Percentiles rank a stretch among this genome's conserved stretches.
Evolutionary conservation across 2,797 vertebrate species (phyloP).

Genomic region (Rachycentron canadum): DNA sequence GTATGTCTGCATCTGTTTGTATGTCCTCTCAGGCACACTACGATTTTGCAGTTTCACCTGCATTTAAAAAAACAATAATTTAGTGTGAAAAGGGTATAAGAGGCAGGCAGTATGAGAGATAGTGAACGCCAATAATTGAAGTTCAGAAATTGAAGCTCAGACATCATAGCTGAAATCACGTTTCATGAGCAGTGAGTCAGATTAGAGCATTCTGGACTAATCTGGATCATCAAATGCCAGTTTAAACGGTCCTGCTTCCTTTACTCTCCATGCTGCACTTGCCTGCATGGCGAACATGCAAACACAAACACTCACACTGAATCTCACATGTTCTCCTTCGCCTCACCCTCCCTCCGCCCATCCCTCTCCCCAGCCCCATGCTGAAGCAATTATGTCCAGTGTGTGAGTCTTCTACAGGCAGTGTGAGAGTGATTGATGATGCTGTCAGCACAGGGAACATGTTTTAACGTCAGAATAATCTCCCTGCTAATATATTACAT

Average conservation of each 20-base stretch:
- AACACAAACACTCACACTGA: constrained; percentile 56
- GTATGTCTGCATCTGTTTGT: too few species aligned
- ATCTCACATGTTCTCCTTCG: constrained; percentile 52
- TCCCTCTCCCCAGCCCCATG: constrained; percentile 72
- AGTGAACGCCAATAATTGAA: constrained; percentile 32
- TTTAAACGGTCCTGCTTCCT: constrained; percentile 18
- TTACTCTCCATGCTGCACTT: constrained; percentile 43
- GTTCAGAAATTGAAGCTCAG: too few species aligned
- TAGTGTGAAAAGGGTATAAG: too few species aligned
- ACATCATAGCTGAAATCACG: constrained; percentile 37
- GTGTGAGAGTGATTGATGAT: constrained; percentile 88
- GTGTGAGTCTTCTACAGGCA: constrained; percentile 82
- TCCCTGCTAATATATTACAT: constrained; percentile 87
- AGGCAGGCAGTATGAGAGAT: constrained; percentile 16
- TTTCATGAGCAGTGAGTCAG: constrained; percentile 36
- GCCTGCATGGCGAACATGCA: constrained; percentile 57
- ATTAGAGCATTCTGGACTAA: constrained; percentile 46
- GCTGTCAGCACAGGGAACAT: constrained; percentile 86
- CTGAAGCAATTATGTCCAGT: constrained; percentile 87
- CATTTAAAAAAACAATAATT: too few species aligned
- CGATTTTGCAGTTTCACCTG: too few species aligned
- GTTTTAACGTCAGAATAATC: constrained; percentile 88
- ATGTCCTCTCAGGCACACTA: too few species aligned
- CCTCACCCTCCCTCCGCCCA: constrained; percentile 1
- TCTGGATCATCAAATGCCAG: constrained; percentile 44